A percentile compares a stretch with the other conserved stretches of the same genome.
These are phyloP conservation scores for Syrrhaptes paradoxus DNA, from an alignment of 2,113 vertebrate genomes.

Conservation along the genomic window DNA sequence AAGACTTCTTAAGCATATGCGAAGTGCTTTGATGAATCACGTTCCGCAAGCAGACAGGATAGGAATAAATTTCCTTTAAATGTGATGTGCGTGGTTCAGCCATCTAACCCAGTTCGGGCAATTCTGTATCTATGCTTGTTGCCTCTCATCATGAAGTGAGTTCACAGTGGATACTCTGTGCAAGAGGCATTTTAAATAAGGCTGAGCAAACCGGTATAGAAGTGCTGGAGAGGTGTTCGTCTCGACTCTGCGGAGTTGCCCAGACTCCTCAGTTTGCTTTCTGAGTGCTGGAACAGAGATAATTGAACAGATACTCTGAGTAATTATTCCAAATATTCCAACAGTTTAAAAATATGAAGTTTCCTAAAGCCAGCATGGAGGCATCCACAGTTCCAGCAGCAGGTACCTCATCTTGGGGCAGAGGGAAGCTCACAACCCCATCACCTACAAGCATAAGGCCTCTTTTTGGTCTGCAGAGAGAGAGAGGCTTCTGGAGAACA, in stretches of 20 bases:
- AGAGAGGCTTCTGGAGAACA: not conserved
- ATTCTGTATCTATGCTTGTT: not conserved
- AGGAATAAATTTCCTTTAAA: not conserved
- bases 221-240: not conserved
- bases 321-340: not conserved
- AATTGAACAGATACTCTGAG: not conserved
- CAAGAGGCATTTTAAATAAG: not conserved
- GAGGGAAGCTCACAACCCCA: not conserved
- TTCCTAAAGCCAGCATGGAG: not conserved
- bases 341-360: not conserved
- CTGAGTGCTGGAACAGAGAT: not conserved
- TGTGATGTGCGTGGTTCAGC: not conserved
- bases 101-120: not conserved
- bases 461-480: not conserved
- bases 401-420: no score
- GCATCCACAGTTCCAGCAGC: not conserved
- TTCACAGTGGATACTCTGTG: not conserved
- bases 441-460: accelerated
- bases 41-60: not conserved
- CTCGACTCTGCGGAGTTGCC: not conserved
- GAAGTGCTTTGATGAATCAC: not conserved
- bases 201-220: not conserved
- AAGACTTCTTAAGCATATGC: not conserved
- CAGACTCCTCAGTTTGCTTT: not conserved
- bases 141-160: accelerated